Base-by-base conservation (phyloP, 2,797 vertebrate species). In the Phataginus tetradactyla region DNA sequence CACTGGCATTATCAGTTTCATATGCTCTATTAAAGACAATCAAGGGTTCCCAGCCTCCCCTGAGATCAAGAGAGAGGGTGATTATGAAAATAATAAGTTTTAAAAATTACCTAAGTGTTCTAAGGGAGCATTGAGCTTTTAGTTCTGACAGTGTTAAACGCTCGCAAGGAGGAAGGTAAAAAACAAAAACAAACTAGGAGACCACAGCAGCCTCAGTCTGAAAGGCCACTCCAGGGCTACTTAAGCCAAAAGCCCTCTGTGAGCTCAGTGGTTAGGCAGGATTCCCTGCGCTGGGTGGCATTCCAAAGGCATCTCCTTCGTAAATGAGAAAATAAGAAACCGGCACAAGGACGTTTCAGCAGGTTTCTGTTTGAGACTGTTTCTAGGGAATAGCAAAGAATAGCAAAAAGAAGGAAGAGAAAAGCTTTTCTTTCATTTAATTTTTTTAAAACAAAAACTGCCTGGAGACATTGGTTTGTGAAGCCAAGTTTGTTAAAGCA, bases 141-240 rank as follows among this genome's bases (percentile, higher is more conserved):
- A 96, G 96, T 98, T 97, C 77, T 97, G 77, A 96, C 80, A 95
- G 93, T 86, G 81, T 87, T 90, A 95, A 98, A 96, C 69, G 94
- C 74, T 94, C 66, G 14, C 53, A 92, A 95, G 86, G 55, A 88
- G 81, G 86, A 97, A 93, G 87, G 87, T 61, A 75, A 61, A 96
- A 95, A 97, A 98, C 97, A 96, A 97, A 98, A 97, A 97, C 96
- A 97, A 97, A 96, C 92, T 27, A 80, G 74, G 81, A 97, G 94
- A 97, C 95, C 96, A 96, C 97, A 97, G 95, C 25, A 88, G 96
- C 95, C 86, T 97, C 91, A 81, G 37, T 91, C 69, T 94, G 90
- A 97, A 96, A 96, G 94, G 90, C 91, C 85, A 94, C 96, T 97
- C 92, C 68, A 94, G 80, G 93, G 64, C 77, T 90, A 92, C 97